Evolutionary conservation across 64 coral and sea anemone genomes (phyloP), one percentile per base, ranked within the genome.

Genomic region (Exaiptasia diaphana): DNA sequence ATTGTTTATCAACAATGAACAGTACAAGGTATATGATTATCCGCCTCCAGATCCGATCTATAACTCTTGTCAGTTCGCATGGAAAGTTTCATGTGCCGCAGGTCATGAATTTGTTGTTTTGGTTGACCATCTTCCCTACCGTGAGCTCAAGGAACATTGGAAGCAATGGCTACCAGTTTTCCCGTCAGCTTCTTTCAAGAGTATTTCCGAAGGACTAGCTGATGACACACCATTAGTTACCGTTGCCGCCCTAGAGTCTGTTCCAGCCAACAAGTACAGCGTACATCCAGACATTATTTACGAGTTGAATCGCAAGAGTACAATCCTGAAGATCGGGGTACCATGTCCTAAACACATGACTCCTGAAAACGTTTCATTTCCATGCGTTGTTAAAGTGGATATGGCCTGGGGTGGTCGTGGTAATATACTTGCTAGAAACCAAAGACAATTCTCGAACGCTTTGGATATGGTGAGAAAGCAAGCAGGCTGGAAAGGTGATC

Each of bases 111-210:
- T 86, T 4, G 53, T 70, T 22, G 28, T 86, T 13, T 38, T 86
- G 11, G 60, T 73, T 53, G 82, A 86, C 50, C 32, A 65, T 31
- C 22, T 24, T 25, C 82, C 82, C 23, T 38, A 39, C 33, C 41
- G 10, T 1, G 45, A 57, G 25, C 28, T 86, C 7, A 73, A 62
- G 25, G 38, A 74, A 15, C 82, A 86, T 17, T 86, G 82, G 82
- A 75, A 38, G 52, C 37, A 15, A 31, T 86, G 82, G 82, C 70
- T 86, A 5, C 82, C 82, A 1, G 82, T 38, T 54, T 85, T 74
- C n/a, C 50, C 82, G 40, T 7, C 68, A 13, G 37, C 11, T 17
- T 39, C 39, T 9, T 40, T 85, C 22, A 72, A 58, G 38, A 24
- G 67, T 1, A 33, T 72, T 31, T 50, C 54, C 9, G 68, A 85